These are phyloP conservation scores for Neoaliturus tenellus DNA, from an alignment of 2,888 invertebrate species.

Conservation along the genomic window DNA sequence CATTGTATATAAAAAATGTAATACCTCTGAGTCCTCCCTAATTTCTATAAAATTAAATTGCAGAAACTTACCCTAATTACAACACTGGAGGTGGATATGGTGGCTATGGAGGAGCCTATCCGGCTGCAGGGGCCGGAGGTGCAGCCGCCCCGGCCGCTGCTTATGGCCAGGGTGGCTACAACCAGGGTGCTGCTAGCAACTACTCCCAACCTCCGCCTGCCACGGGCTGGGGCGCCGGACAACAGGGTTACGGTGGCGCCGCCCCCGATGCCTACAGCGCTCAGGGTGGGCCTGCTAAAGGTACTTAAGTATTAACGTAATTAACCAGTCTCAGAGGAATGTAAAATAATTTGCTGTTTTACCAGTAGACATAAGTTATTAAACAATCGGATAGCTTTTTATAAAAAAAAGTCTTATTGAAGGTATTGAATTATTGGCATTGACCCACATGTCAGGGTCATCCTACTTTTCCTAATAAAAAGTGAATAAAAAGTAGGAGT, in stretches of 20 bases:
- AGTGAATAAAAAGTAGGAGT: too few relatives aligned
- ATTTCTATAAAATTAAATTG: neutral
- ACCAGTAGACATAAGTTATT: too few relatives aligned
- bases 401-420: too few relatives aligned
- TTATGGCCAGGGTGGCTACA: slow-evolving; percentile 55
- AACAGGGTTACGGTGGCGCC: slow-evolving; percentile 44
- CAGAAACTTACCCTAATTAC: slow-evolving; percentile 25
- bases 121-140: neutral
- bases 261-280: slow-evolving; percentile 17
- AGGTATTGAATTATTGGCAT: too few relatives aligned
- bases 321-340: too few relatives aligned
- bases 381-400: too few relatives aligned
- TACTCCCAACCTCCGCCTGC: slow-evolving; percentile 63
- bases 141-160: neutral
- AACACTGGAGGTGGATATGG: slow-evolving; percentile 22
- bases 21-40: too few relatives aligned
- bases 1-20: too few relatives aligned
- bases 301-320: too few relatives aligned
- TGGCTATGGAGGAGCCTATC: neutral
- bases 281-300: slow-evolving; percentile 3
- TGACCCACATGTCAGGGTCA: too few relatives aligned
- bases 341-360: too few relatives aligned
- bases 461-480: too few relatives aligned
- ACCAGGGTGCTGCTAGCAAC: slow-evolving; percentile 57
- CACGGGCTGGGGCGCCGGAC: slow-evolving; percentile 52